These are phyloP conservation scores for Haemorhous mexicanus DNA, from an alignment of 2,113 vertebrate species.

Conservation along the genomic window DNA sequence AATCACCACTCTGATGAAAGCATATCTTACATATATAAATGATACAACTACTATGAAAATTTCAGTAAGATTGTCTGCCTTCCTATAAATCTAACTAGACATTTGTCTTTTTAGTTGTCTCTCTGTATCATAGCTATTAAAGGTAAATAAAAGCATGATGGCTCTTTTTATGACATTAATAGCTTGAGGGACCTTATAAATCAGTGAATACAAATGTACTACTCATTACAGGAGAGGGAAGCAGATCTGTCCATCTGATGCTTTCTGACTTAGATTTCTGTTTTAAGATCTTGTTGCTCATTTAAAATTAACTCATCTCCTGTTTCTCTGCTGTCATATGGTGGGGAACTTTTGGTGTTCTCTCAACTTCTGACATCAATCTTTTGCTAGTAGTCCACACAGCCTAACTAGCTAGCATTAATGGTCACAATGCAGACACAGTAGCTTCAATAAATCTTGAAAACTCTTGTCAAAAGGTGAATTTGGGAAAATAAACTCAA, in stretches of 20 bases:
- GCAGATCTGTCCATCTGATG: neutral
- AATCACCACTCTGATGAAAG: neutral
- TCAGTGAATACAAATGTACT: neutral
- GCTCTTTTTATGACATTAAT: neutral
- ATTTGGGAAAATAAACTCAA: neutral
- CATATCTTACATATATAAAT: neutral
- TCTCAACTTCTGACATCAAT: neutral
- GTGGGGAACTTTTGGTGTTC: neutral
- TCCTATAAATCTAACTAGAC: conserved; percentile 8
- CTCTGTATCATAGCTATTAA: neutral
- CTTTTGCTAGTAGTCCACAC: neutral
- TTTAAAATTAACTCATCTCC: conserved; percentile 13
- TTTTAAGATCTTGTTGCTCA: neutral
- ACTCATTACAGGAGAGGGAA: neutral
- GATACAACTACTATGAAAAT: conserved; percentile 28
- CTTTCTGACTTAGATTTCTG: neutral
- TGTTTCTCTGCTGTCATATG: neutral
- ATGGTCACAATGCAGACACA: neutral
- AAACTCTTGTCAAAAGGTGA: neutral
- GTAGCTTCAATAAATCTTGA: neutral
- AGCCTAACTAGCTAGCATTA: neutral
- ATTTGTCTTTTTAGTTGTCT: conserved; percentile 19
- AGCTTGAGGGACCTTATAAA: conserved; percentile 14
- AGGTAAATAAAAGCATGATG: conserved; percentile 45
- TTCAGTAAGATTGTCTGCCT: conserved; percentile 12